Evolutionary conservation across 2,888 invertebrate genomes (phyloP), one percentile per base, ranked within the genome.

Genomic region (Agrochola circellaris): DNA sequence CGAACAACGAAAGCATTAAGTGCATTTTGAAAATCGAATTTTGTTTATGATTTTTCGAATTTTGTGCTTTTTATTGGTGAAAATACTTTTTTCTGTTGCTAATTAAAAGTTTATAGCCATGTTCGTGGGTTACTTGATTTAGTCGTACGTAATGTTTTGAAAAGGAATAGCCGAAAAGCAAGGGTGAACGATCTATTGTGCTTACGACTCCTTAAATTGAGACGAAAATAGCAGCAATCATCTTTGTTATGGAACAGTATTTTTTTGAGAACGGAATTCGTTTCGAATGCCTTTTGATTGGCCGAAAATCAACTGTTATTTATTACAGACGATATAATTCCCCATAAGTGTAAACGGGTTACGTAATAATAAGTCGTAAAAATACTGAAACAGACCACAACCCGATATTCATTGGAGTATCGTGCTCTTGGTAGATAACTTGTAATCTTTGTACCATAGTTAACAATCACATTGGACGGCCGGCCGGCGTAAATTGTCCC

Each of bases 401-500:
- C 80, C 77, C 65, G 82, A 76, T 86, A 87, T 87, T 86, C 88
- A 83, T 82, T 87, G 87, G 87, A 87, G 90, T 91, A 93, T 91
- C 93, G 93, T 93, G 93, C 89, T 90, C 92, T 93, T 93, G 92
- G 91, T 82, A 91, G 92, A 94, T 93, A 95, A 93, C 93, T 95
- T 94, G 93, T 96, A 96, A 96, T 96, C 95, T 95, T 92, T 91
- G 91, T 90, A 88, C 87, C 87, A 92, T 93, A 94, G 94, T 95
- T 95, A 96, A 94, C 95, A 96, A 96, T 96, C 96, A 94, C 94
- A 95, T 92, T 82, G 89, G 91, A 87, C 90, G 90, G 89, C 86
- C 61, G 90, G 90, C 89, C 91, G 90, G 92, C 92, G 93, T 93
- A 96, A 96, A 96, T 96, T 96, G 96, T 96, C 94, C 94, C 96